Evolutionary conservation across 1,140 invertebrate species (phyloP).

Genomic region (Bombus pascuorum): DNA sequence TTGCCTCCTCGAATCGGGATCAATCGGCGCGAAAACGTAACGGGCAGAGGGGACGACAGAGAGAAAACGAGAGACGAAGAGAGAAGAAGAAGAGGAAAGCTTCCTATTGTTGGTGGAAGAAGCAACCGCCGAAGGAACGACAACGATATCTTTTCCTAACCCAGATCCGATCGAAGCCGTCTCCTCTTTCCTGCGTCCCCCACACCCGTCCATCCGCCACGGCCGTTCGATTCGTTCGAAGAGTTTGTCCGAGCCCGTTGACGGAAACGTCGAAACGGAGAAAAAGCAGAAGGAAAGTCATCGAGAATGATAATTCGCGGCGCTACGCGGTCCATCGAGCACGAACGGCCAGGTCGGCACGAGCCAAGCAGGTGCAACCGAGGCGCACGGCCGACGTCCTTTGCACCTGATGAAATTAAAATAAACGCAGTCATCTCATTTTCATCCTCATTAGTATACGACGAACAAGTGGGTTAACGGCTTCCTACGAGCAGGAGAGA

Average conservation of each 20-base stretch:
- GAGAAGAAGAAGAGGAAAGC: too few species aligned
- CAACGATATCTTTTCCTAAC: conserved; percentile 56
- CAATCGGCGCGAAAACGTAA: conserved; percentile 48
- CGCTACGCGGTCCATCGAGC: background rate
- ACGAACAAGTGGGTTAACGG: conserved; percentile 79
- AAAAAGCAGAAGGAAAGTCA: too few species aligned
- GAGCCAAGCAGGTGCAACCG: conserved; percentile 56
- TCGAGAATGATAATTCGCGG: background rate
- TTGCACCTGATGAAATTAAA: conserved; percentile 81
- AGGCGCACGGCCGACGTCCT: conserved; percentile 54
- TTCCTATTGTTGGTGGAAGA: background rate
- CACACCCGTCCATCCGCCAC: background rate
- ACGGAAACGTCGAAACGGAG: background rate
- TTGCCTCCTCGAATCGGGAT: conserved; percentile 37
- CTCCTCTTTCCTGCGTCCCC: background rate
- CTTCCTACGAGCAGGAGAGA: conserved; percentile 71
- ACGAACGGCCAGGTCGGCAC: background rate
- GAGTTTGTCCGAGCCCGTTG: background rate
- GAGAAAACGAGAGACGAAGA: background rate
- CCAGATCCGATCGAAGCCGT: conserved; percentile 68
- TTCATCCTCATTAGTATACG: conserved; percentile 81
- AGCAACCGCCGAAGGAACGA: conserved; percentile 20
- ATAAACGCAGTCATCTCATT: conserved; percentile 81
- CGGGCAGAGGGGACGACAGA: background rate
- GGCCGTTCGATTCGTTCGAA: background rate